Base-by-base conservation (phyloP, 2,888 invertebrate genomes). In the Dorcus hopei region DNA sequence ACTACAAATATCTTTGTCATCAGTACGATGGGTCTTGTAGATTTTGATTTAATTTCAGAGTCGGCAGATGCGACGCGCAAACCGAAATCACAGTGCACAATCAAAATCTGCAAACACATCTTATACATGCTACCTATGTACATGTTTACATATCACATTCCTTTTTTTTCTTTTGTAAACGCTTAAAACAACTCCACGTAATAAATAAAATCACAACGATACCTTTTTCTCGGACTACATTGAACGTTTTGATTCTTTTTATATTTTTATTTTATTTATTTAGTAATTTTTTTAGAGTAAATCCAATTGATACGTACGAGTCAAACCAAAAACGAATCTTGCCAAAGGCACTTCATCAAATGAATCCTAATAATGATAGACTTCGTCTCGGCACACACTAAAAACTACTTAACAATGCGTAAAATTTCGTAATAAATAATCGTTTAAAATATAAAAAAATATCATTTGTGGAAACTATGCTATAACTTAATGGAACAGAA, bases 311-410 rank as follows among this genome's bases (percentile, higher is more conserved):
- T 33, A 33, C 26, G 26, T 33, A 33, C 26, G 26, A 33, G 4
- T 33, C 6, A 33, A 33, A 33, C 26, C 6, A 54, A 41, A 49
- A 58, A 50, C 43, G 23, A 26, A 42, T 51, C 51, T 55, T 54
- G 59, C 59, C 59, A 59, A 59, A 59, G 59, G 59, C 59, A 59
- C 59, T 59, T 59, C 52, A 41, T 51, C 47, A 59, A 59, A 59
- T 38, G 40, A 58, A 58, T 48, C 48, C 42, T 50, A 50, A 47
- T 33, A 56, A 19, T 19, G 19, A 19, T 19, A 56, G 49, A 49
- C 45, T 43, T 55, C 43, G 14, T 54, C 39, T 23, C 49, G 16
- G 42, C 39, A 19, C 19, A 19, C 19, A 33, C 50, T 56, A 56
- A 56, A 54, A 23, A 56, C 45, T 56, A 56, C 56, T 50, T 49